Base-by-base conservation (phyloP, 2,888 invertebrate species). In the Yponomeuta plumbellus region DNA sequence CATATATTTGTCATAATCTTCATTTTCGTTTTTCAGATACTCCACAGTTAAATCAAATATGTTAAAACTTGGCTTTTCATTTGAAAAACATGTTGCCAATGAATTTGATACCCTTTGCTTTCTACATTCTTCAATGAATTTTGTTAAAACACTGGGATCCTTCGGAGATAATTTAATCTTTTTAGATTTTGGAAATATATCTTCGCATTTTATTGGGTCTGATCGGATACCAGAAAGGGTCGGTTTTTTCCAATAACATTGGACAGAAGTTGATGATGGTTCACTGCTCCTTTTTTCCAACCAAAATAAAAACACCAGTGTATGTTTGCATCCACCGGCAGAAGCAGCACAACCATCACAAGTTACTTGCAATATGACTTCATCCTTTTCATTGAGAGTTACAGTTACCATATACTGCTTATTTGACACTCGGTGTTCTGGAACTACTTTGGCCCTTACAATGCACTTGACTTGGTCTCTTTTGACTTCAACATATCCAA, bases 321-420 rank as follows among this genome's bases (percentile, higher is more conserved):
- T 23, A 22, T 59, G 59, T 13, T 59, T 59, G 59, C 59, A 59
- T 8, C 59, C 59, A 59, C 59, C 59, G 22, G 26, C 26, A 26
- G 26, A 26, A 26, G 26, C 26, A 5, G 26, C 26, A 26, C 26
- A 26, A 26, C 26, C 20, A 4, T 11, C 11, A 11, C 10, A 22
- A 1, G 21, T 23, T 59, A 23, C 6, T 1, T 11, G 1, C 21
- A 21, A 11, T 11, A 17, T 59, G 23, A 20, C 20, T 58, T n/a
- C 10, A 11, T 11, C 20, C 2, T 2, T 59, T 11, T 22, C 23
- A 22, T 13, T 23, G 22, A 8, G 1, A 59, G 21, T 3, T 8
- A 8, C 22, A 59, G 21, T 11, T 11, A 59, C 21, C 23, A 22
- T 6, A 59, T 13, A 21, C 2, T 59, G 11, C 23, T 21, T 11